Base-by-base conservation (phyloP, 2,113 vertebrate genomes). In the Platichthys flesus region DNA sequence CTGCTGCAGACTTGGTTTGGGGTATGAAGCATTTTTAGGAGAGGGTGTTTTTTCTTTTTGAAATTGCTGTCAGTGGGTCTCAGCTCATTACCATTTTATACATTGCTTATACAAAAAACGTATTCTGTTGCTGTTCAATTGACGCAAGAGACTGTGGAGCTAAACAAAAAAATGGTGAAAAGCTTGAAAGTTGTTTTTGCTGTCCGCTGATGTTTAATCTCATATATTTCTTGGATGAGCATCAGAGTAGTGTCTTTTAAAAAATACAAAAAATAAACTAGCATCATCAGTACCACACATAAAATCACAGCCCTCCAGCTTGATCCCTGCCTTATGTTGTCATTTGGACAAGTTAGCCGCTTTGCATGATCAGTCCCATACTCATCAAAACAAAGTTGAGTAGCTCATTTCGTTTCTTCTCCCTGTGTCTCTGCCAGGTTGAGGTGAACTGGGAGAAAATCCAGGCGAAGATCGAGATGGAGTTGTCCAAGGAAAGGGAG, bases 391-490 rank as follows among this genome's bases (percentile, higher is more conserved):
- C 20, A 23, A 68, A 66, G 35, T 62, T 51, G n/a, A 51, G 24
- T 60, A 14, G 13, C 37, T 57, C 55, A 56, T 79, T 71, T 73
- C 23, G 52, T 83, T 58, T 64, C 1, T 3, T 74, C 52, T 76
- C 18, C 57, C 12, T 79, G 59, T 82, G 14, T 79, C 54, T 74
- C 56, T 86, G 28, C 63, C 91, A 99, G 98, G 96, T 99, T 81
- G 95, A 98, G 90, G 96, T 99, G 84, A 95, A 99, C 76, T 99
- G 98, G 98, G 94, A 96, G 71, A 99, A 98, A 94, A 97, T 98
- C 91, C 96, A 96, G 93, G 97, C 95, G 42, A 99, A 99, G 92
- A 97, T 98, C 26, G 96, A 99, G 83, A 93, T 98, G 96, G 98
- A 99, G 91, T 88, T 98, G 58, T 88, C 94, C 3, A 97, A 95